A percentile compares a stretch with the other conserved stretches of the same genome.
These are phyloP conservation scores for Meteorus sp. DNA, from an alignment of 1,140 invertebrate genomes.

Conservation along the genomic window DNA sequence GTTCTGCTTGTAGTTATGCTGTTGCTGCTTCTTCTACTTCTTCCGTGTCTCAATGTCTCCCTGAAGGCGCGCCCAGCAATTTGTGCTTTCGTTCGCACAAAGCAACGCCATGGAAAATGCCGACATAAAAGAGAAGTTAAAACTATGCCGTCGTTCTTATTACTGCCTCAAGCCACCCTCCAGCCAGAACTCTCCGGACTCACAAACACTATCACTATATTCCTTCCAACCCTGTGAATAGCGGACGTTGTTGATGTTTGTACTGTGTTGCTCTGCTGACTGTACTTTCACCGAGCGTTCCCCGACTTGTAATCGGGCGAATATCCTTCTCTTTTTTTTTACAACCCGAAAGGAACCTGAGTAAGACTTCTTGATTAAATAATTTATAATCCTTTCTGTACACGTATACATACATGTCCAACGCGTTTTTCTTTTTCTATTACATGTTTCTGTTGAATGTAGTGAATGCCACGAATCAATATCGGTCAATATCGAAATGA, in stretches of 20 bases:
- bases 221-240: slow-evolving; percentile 12
- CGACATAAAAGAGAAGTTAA: slow-evolving; percentile 60
- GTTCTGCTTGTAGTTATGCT: slow-evolving; percentile 8
- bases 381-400: slow-evolving; percentile 29
- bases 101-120: slow-evolving; percentile 53
- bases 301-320: slow-evolving; percentile 28
- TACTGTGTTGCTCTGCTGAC: slow-evolving; percentile 17
- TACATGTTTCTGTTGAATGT: not conserved
- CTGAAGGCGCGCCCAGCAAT: slow-evolving; percentile 56
- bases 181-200: slow-evolving; percentile 26
- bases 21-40: slow-evolving; percentile 21
- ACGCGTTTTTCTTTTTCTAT: not conserved
- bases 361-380: slow-evolving; percentile 29
- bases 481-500: too few species aligned
- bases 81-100: slow-evolving; percentile 60
- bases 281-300: slow-evolving; percentile 14
- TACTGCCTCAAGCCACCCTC: slow-evolving; percentile 56
- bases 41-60: slow-evolving; percentile 59
- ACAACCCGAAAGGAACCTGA: slow-evolving; percentile 4
- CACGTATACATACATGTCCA: too few species aligned
- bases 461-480: too few species aligned
- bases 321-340: slow-evolving; percentile 25
- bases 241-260: slow-evolving; percentile 31
- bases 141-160: slow-evolving; percentile 62
- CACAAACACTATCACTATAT: slow-evolving; percentile 23